These are phyloP conservation scores for Pelecanoides urinatrix DNA, from an alignment of 2,113 vertebrate species.

Conservation along the genomic window DNA sequence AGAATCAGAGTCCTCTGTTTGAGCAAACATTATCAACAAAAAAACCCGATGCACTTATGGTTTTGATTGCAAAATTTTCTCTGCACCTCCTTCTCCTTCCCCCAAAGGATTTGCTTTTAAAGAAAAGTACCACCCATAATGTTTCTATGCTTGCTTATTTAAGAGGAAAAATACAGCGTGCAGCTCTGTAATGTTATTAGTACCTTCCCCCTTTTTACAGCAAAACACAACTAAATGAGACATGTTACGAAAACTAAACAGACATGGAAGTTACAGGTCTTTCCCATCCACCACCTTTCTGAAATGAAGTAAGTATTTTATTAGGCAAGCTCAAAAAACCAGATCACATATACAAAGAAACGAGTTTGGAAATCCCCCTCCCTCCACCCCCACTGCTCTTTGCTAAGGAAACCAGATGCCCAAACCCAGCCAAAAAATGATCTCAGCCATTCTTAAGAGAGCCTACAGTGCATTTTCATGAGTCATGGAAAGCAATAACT, in stretches of 20 bases:
- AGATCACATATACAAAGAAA: not conserved
- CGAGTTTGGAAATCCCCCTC: slow-evolving; percentile 43
- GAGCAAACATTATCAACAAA: not conserved
- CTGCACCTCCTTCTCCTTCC: not conserved
- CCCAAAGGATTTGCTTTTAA: not conserved
- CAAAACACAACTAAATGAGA: not conserved
- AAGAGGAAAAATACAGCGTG: not conserved
- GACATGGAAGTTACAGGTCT: not conserved
- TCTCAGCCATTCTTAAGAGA: slow-evolving; percentile 64
- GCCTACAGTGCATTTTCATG: slow-evolving; percentile 58
- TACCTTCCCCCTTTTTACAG: not conserved
- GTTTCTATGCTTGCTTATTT: not conserved
- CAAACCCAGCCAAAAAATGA: slow-evolving; percentile 51
- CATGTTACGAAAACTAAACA: not conserved
- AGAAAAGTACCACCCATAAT: not conserved
- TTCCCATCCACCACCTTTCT: not conserved
- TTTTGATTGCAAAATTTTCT: not conserved
- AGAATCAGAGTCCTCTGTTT: not conserved
- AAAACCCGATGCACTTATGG: accelerated
- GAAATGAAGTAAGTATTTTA: not conserved
- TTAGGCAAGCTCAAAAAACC: not conserved
- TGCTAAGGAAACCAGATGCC: slow-evolving; percentile 61
- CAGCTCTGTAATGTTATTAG: not conserved
- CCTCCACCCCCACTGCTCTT: slow-evolving; percentile 12
- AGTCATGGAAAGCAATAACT: slow-evolving; percentile 70